Evolutionary conservation across 1,140 invertebrate species (phyloP).

Genomic region (Dolichoris vasculosae): DNA sequence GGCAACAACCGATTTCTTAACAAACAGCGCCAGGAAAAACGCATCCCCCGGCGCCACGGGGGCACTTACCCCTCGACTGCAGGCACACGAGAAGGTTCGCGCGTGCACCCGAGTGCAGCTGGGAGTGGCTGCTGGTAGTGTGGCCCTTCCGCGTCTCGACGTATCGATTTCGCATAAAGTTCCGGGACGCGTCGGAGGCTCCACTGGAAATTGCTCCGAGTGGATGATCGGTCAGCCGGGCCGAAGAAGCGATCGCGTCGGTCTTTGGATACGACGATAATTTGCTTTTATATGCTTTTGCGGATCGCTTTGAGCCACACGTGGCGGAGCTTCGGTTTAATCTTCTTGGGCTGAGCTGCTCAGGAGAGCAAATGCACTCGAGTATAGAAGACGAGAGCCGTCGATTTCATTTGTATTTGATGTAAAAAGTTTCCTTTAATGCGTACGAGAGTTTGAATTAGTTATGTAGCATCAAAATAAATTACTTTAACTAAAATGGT

Average conservation of each 20-base stretch:
- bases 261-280: neutral
- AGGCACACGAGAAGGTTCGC: neutral
- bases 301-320: neutral
- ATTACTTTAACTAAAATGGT: too few relatives aligned
- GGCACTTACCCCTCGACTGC: too few relatives aligned
- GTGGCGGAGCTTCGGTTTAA: neutral
- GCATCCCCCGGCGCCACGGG: neutral
- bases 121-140: neutral
- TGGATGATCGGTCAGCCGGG: neutral
- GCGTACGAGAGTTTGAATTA: neutral
- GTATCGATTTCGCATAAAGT: constrained; percentile 62
- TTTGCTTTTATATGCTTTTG: neutral
- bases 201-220: too few relatives aligned
- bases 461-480: neutral
- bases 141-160: neutral
- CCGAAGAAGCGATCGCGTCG: neutral
- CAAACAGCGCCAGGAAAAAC: neutral
- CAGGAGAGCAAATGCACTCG: too few relatives aligned
- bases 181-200: constrained; percentile 41
- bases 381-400: too few relatives aligned
- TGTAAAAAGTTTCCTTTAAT: neutral
- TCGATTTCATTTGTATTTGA: neutral
- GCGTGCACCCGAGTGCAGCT: neutral
- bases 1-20: neutral
- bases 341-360: neutral